These are phyloP conservation scores for Bolinopsis microptera DNA, from an alignment of 37 sponge, comb jelly and placozoan species.

Conservation along the genomic window DNA sequence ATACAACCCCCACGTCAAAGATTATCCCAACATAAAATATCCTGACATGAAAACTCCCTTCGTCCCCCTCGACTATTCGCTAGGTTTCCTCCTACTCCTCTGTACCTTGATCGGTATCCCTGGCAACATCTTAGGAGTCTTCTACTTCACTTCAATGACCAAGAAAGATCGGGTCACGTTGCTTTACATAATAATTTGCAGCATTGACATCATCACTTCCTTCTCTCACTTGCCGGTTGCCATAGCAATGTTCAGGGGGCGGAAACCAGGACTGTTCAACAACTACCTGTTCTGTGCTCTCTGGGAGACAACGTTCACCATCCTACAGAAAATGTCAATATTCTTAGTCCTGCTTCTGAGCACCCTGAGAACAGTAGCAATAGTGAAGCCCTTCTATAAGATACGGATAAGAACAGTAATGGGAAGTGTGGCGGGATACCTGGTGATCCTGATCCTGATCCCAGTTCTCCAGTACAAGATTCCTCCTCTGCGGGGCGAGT, in stretches of 20 bases:
- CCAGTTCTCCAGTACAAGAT: neutral
- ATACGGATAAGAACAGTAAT: neutral
- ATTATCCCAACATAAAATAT: too few relatives aligned
- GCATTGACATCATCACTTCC: neutral
- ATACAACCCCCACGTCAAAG: too few relatives aligned
- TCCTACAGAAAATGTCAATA: neutral
- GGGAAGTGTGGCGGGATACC: neutral
- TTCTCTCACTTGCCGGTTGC: neutral
- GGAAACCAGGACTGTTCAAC: neutral
- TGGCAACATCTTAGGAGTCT: neutral
- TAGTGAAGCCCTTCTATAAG: too few relatives aligned
- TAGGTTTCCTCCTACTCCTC: neutral
- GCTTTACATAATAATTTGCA: neutral
- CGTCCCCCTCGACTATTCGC: neutral
- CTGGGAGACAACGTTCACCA: neutral
- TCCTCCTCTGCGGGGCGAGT: too few relatives aligned
- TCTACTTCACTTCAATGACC: neutral
- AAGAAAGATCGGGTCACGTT: neutral
- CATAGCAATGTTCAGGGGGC: neutral
- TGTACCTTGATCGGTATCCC: neutral
- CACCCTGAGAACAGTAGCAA: neutral
- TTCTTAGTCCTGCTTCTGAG: constrained; percentile 15
- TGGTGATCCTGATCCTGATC: neutral
- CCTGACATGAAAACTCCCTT: too few relatives aligned
- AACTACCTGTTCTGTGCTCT: constrained; percentile 2